A percentile compares a stretch with the other conserved stretches of the same genome.
Conservation (phyloP, 2,113 vertebrate genomes). For the Sylvia atricapilla region DNA sequence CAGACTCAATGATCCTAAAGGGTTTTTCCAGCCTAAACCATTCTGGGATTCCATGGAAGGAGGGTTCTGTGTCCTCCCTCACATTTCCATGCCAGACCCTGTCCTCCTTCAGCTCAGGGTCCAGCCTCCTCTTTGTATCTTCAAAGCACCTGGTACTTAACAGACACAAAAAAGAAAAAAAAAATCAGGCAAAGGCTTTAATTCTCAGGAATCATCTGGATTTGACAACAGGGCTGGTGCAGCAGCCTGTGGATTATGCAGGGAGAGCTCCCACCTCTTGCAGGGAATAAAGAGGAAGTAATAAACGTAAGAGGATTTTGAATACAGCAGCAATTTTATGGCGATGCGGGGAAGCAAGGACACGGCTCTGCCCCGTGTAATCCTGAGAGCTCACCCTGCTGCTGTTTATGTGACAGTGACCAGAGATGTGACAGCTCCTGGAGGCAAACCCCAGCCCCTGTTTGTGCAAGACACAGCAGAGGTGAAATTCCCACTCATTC, state of each 20-base stretch:
- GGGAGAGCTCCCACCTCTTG: neutral
- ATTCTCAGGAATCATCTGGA: constrained; percentile 25
- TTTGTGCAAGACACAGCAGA: neutral
- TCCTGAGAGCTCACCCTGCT: neutral
- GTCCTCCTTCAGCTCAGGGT: neutral
- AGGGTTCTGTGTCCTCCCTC: neutral
- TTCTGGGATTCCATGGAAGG: neutral
- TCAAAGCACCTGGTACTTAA: neutral
- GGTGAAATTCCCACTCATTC: fast-evolving
- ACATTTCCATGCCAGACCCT: fast-evolving
- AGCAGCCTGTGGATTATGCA: neutral
- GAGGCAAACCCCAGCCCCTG: neutral
- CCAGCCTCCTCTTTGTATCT: neutral
- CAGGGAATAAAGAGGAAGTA: constrained; percentile 19
- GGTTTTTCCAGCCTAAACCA: neutral
- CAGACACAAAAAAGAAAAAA: fast-evolving
- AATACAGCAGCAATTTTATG: neutral
- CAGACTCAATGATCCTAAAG: neutral
- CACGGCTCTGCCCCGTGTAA: neutral
- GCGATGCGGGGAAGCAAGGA: neutral
- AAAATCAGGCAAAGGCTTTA: neutral
- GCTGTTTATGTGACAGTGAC: fast-evolving
- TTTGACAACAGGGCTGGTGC: neutral
- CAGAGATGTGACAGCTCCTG: neutral
- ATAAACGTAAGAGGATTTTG: constrained; percentile 55